Conservation (phyloP, 2,888 invertebrate genomes). For the Drosophila mimica region DNA sequence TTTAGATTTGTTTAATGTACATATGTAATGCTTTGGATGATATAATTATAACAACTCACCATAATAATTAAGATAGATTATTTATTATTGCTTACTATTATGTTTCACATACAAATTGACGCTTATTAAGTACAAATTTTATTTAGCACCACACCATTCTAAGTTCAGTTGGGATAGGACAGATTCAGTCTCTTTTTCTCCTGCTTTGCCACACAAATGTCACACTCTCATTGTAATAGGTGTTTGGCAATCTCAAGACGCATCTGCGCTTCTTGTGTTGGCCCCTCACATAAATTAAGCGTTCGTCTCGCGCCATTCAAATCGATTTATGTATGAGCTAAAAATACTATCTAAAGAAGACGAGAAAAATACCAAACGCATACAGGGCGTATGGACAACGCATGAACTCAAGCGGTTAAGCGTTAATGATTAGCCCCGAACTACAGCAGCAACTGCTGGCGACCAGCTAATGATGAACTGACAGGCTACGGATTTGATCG, state of each 20-base stretch:
- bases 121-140: neutral
- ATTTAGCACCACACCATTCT: neutral
- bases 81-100: no score
- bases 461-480: slow-evolving; percentile 62
- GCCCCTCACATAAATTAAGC: slow-evolving; percentile 52
- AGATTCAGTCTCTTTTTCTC: neutral
- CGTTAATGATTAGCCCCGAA: slow-evolving; percentile 67
- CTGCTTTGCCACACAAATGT: neutral
- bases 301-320: slow-evolving; percentile 19
- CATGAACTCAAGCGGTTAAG: slow-evolving; percentile 55
- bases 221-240: slow-evolving; percentile 44
- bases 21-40: neutral
- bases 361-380: slow-evolving; percentile 11
- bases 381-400: slow-evolving; percentile 62
- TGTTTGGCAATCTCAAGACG: slow-evolving; percentile 51
- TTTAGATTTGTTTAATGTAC: neutral
- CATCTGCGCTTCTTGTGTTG: neutral
- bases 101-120: no score
- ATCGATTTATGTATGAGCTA: slow-evolving; percentile 47
- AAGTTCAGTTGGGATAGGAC: slow-evolving; percentile 21
- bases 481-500: slow-evolving; percentile 25
- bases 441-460: slow-evolving; percentile 35
- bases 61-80: neutral
- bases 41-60: neutral
- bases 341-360: slow-evolving; percentile 23